Conservation (phyloP, 2,888 invertebrate species). For the Pammene fasciana region DNA sequence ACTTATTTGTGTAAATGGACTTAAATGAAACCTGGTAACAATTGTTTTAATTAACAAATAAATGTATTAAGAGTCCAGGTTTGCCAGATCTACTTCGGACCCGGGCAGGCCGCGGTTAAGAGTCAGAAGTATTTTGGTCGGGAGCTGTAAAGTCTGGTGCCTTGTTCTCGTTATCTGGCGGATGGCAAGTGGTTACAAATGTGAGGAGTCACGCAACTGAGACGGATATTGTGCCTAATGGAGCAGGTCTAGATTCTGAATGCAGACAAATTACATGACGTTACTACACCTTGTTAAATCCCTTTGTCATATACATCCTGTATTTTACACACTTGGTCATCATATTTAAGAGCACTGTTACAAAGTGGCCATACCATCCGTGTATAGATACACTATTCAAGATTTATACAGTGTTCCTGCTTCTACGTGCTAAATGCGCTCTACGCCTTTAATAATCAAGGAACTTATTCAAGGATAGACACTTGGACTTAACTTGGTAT, state of each 20-base stretch:
- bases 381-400: too few species aligned
- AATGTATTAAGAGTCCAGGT: constrained; percentile 48
- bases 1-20: constrained; percentile 55
- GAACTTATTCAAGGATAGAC: too few species aligned
- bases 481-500: too few species aligned
- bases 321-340: not conserved
- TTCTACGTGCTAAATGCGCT: too few species aligned
- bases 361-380: too few species aligned
- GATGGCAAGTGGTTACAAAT: constrained; percentile 67
- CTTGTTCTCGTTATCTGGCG: constrained; percentile 63
- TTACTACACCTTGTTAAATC: constrained; percentile 38
- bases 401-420: too few species aligned
- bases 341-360: not conserved
- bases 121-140: constrained; percentile 21
- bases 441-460: too few species aligned
- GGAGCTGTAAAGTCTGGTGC: constrained; percentile 44
- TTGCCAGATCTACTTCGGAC: constrained; percentile 1
- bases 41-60: constrained; percentile 65
- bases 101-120: not conserved
- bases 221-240: constrained; percentile 44
- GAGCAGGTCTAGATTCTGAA: constrained; percentile 46
- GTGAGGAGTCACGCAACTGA: constrained; percentile 74
- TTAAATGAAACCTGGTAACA: constrained; percentile 56
- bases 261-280: constrained; percentile 43
- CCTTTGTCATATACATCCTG: not conserved